phyloP scores from a whole-genome alignment of 2,797 vertebrate species.

The Notoglanidium macrostoma region DNA sequence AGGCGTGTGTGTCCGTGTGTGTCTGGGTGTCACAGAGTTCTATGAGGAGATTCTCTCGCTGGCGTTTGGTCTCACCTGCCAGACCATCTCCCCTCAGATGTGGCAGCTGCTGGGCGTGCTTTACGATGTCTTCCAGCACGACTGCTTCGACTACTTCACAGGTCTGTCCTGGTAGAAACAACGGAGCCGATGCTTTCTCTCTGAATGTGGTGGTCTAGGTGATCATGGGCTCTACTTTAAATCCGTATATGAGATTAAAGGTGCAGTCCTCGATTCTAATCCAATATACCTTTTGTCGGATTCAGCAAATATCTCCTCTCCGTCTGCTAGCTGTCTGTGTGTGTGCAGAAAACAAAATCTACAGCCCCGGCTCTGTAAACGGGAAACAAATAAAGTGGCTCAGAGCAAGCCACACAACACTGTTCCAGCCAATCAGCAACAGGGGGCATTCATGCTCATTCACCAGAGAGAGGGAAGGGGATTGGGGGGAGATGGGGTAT shows the following conservation, averaged over 20 bases:
- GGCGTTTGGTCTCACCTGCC: conserved; percentile 93
- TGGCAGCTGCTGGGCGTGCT: conserved; percentile 94
- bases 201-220: background rate
- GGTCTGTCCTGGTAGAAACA: conserved; percentile 68
- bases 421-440: too few species aligned
- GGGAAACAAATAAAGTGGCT: too few species aligned
- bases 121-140: conserved; percentile 93
- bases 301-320: too few species aligned
- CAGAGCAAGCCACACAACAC: too few species aligned
- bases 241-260: background rate
- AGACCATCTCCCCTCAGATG: conserved; percentile 93
- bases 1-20: background rate
- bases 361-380: too few species aligned
- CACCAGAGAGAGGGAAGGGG: too few species aligned
- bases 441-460: too few species aligned
- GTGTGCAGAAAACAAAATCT: too few species aligned
- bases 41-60: conserved; percentile 96
- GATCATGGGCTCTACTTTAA: background rate
- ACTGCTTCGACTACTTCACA: conserved; percentile 96
- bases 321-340: too few species aligned
- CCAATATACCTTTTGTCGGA: too few species aligned
- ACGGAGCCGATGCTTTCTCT: background rate
- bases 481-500: too few species aligned
- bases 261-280: too few species aligned
- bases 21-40: conserved; percentile 80